Percentiles rank a stretch among this genome's conserved stretches.
phyloP scores from a whole-genome alignment of 2,797 vertebrate species.

The Pipistrellus kuhlii region DNA sequence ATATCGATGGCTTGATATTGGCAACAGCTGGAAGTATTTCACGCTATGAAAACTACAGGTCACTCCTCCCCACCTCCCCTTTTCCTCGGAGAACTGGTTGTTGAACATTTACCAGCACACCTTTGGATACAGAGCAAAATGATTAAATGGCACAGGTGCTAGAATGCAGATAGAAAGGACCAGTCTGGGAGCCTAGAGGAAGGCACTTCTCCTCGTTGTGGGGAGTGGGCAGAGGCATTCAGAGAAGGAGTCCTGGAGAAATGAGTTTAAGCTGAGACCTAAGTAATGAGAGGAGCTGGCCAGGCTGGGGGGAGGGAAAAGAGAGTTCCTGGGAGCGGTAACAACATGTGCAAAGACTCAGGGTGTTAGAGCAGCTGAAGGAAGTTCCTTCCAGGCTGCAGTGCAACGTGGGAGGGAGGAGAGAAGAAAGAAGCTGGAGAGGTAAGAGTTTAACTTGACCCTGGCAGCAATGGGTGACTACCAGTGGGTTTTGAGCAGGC shows the following conservation, averaged over 20 bases:
- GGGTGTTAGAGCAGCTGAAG: not conserved
- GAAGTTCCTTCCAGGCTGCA: not conserved
- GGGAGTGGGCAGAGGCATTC: not conserved
- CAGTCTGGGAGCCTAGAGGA: not conserved
- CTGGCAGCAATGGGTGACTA: not conserved
- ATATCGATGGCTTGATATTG: not conserved
- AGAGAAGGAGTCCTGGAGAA: not conserved
- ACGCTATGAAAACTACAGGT: not conserved
- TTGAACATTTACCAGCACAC: constrained; percentile 4
- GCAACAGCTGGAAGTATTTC: constrained; percentile 17
- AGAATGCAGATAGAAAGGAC: not conserved
- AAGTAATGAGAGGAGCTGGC: not conserved
- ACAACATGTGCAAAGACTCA: not conserved
- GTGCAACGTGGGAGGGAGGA: not conserved
- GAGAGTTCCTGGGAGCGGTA: not conserved
- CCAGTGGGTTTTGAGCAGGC: not conserved
- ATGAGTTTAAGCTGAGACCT: not conserved
- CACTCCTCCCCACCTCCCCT: not conserved
- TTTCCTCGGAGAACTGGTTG: constrained; percentile 25
- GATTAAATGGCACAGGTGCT: not conserved
- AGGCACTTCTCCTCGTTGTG: not conserved
- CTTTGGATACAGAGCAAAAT: not conserved
- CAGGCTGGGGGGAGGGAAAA: not conserved
- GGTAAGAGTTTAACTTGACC: not conserved
- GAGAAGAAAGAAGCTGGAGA: not conserved